Evolutionary conservation across 2,888 invertebrate genomes (phyloP).

Genomic region (Hypolimnas misippus): DNA sequence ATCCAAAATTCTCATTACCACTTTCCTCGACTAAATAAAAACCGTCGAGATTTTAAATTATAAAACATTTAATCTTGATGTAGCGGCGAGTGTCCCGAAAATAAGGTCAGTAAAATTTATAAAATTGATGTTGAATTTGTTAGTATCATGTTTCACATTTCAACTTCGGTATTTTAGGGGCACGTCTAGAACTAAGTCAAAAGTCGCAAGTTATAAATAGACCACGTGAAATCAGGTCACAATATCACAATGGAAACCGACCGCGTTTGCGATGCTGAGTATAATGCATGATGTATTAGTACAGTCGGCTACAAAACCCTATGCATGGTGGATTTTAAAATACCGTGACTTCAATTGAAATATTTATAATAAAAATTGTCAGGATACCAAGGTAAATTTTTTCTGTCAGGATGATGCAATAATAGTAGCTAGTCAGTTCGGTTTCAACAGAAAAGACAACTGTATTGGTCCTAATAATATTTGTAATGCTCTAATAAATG

Average conservation of each 20-base stretch:
- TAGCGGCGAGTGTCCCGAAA: neutral
- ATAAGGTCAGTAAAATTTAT: neutral
- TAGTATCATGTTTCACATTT: neutral
- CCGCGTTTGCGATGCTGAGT: conserved; percentile 48
- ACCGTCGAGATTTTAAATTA: neutral
- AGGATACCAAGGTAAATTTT: neutral
- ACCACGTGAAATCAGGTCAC: conserved; percentile 55
- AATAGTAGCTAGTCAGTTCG: too few relatives aligned
- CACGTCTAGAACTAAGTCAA: conserved; percentile 30
- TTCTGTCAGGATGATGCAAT: neutral
- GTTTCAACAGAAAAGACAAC: too few relatives aligned
- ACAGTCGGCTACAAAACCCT: conserved; percentile 41
- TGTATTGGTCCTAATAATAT: too few relatives aligned
- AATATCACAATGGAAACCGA: conserved; percentile 56
- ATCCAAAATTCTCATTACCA: neutral
- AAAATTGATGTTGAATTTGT: neutral
- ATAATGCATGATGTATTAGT: conserved; percentile 57
- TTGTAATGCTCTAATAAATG: too few relatives aligned
- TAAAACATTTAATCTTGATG: neutral
- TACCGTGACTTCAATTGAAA: neutral
- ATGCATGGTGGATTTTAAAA: conserved; percentile 14
- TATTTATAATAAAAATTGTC: neutral
- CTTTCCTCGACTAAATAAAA: neutral
- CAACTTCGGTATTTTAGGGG: neutral
- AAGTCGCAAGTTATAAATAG: conserved; percentile 48